phyloP scores from a whole-genome alignment of 2,797 vertebrate genomes.

The Eulemur coronatus region DNA sequence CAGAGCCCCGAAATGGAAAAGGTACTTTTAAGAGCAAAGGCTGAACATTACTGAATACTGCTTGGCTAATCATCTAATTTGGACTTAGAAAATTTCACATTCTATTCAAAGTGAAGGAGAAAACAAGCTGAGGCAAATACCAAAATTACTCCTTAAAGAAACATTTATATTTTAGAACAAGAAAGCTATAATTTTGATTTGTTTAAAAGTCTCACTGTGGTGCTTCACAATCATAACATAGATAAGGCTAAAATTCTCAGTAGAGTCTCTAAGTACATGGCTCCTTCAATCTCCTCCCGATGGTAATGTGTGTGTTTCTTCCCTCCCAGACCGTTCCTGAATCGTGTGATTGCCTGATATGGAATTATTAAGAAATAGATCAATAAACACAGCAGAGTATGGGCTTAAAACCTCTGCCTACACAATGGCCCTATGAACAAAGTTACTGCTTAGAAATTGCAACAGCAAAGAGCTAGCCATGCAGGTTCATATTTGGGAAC shows the following conservation, averaged over 20 bases:
- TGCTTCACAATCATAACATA: conserved; percentile 47
- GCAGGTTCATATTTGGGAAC: neutral
- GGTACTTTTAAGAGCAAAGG: conserved; percentile 45
- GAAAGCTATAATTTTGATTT: conserved; percentile 38
- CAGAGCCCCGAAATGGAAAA: neutral
- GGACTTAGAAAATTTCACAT: neutral
- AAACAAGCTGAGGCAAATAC: conserved; percentile 16
- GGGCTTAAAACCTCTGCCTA: conserved; percentile 29
- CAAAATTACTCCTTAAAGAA: conserved; percentile 31
- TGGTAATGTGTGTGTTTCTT: conserved; percentile 54
- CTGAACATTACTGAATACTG: conserved; percentile 20
- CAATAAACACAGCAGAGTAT: conserved; percentile 80
- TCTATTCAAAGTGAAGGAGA: conserved; percentile 6
- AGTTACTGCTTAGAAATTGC: neutral
- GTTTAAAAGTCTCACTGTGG: conserved; percentile 56
- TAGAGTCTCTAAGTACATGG: conserved; percentile 17
- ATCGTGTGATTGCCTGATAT: conserved; percentile 83
- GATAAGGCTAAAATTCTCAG: conserved; percentile 20
- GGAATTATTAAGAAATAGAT: conserved; percentile 87
- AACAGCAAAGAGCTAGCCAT: neutral
- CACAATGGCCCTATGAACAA: conserved; percentile 51
- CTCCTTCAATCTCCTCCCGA: conserved; percentile 37
- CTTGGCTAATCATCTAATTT: conserved; percentile 41
- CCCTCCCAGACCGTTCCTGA: conserved; percentile 25
- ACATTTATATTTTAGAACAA: conserved; percentile 50